Base-by-base conservation (phyloP, 2,888 invertebrate species). In the Heteromurus nitidus region DNA sequence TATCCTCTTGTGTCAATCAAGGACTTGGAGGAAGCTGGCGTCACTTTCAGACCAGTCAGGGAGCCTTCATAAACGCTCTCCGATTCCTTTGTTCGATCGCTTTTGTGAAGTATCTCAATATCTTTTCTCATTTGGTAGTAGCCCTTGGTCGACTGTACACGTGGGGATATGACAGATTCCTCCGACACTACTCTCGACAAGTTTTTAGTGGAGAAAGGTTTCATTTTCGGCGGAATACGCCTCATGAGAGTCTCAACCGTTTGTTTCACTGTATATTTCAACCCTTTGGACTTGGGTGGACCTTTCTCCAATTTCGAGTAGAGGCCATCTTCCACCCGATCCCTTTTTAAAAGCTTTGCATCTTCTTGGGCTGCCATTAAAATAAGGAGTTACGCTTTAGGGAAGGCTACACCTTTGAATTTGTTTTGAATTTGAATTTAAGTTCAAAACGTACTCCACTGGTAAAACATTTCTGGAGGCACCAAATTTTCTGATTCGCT, bases 381-480 rank as follows among this genome's bases (percentile, higher is more conserved):
- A 36, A 9, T 36, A 9, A 36, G 13, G 13, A 36, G 13, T 5
- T 36, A 36, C 13, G 7, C 13, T 36, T 36, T 36, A 36, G 13
- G 5, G 36, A 36, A 13, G 5, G 36, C 36, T 9, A 36, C 36
- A n/a, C 36, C 7, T 5, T 5, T 36, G 36, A 13, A 13, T 13
- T 9, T 36, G 36, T 9, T 36, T 36, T 36, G 36, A 36, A 13
- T 13, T 5, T 9, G 36, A 5, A 36, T 36, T 36, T 9, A 36
- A 36, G 36, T 36, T 36, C 36, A 36, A 36, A 36, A 55, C 55
- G 0, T 69, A 77, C 77, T 55, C 77, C 77, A 77, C 26, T 77
- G 31, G 13, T 50, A 62, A 36, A 62, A 77, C 22, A 79, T 44
- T 2, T 64, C 65, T 1, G 72, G 28, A n/a, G 72, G 70, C 18